Conservation (phyloP, 2,888 invertebrate genomes). For the Cacoxenus indagator region DNA sequence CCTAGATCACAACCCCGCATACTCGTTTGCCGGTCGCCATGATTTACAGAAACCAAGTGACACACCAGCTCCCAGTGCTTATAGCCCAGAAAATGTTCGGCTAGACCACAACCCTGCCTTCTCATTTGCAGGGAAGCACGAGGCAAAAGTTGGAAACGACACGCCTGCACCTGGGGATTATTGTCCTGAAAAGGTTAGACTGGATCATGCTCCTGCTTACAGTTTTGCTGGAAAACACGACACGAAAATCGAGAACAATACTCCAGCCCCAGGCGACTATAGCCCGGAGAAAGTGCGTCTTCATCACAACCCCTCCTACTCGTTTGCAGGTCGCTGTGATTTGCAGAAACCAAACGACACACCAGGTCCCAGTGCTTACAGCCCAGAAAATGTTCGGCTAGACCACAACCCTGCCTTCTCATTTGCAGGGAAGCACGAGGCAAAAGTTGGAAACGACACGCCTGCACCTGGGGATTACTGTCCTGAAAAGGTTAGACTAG, state of each 20-base stretch:
- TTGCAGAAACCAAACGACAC: slow-evolving; percentile 58
- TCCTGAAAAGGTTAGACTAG: slow-evolving; percentile 71
- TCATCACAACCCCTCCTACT: slow-evolving; percentile 72
- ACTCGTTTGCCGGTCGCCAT: slow-evolving; percentile 68
- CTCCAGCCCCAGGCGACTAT: slow-evolving; percentile 70
- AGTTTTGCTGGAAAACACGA: slow-evolving; percentile 70
- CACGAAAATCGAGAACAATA: slow-evolving; percentile 64
- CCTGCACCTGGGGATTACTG: slow-evolving; percentile 72
- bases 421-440: slow-evolving; percentile 76
- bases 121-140: slow-evolving; percentile 68
- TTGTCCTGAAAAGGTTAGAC: slow-evolving; percentile 73
- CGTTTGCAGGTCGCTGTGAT: slow-evolving; percentile 67
- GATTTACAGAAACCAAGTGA: slow-evolving; percentile 72
- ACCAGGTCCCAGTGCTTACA: slow-evolving; percentile 73
- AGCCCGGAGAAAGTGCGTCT: slow-evolving; percentile 72
- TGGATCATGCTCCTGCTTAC: slow-evolving; percentile 73
- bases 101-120: slow-evolving; percentile 68
- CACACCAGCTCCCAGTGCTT: slow-evolving; percentile 77
- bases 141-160: slow-evolving; percentile 64
- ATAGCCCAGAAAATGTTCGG: slow-evolving; percentile 74
- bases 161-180: slow-evolving; percentile 73
- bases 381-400: slow-evolving; percentile 72
- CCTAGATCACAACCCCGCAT: slow-evolving; percentile 72
- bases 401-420: slow-evolving; percentile 70
- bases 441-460: slow-evolving; percentile 69